These are phyloP conservation scores for Allolobophora icterica DNA, from an alignment of 2,888 invertebrate species.

Conservation along the genomic window DNA sequence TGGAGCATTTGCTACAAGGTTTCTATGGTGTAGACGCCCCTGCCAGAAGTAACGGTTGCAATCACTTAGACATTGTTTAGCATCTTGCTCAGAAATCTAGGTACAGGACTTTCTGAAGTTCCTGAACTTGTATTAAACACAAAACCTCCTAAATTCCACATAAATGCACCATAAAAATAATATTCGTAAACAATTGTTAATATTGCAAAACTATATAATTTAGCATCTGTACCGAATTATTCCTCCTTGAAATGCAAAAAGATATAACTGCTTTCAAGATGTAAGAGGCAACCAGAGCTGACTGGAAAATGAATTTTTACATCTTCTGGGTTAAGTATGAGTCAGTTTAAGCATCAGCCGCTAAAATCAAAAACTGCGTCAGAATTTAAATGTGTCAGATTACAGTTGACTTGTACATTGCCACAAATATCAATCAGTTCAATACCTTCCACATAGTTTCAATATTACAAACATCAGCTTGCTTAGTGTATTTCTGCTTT, in stretches of 20 bases:
- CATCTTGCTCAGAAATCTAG: not conserved
- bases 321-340: too few species aligned
- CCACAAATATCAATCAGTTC: not conserved
- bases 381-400: too few species aligned
- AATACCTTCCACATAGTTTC: not conserved
- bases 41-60: not conserved
- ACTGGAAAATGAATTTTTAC: not conserved
- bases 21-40: too few species aligned
- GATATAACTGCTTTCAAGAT: not conserved
- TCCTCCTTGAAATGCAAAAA: not conserved
- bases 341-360: too few species aligned
- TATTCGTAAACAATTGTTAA: not conserved
- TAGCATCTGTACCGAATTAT: not conserved
- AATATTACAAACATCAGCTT: too few species aligned
- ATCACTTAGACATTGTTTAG: not conserved
- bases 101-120: not conserved
- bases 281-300: not conserved
- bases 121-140: not conserved
- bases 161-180: not conserved
- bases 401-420: too few species aligned
- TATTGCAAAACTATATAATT: not conserved
- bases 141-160: not conserved
- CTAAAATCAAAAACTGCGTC: too few species aligned
- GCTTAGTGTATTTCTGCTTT: not conserved
- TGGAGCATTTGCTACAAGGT: too few species aligned